Evolutionary conservation across 2,797 vertebrate genomes (phyloP), one percentile per base, ranked within the genome.

Genomic region (Coregonus sp.): DNA sequence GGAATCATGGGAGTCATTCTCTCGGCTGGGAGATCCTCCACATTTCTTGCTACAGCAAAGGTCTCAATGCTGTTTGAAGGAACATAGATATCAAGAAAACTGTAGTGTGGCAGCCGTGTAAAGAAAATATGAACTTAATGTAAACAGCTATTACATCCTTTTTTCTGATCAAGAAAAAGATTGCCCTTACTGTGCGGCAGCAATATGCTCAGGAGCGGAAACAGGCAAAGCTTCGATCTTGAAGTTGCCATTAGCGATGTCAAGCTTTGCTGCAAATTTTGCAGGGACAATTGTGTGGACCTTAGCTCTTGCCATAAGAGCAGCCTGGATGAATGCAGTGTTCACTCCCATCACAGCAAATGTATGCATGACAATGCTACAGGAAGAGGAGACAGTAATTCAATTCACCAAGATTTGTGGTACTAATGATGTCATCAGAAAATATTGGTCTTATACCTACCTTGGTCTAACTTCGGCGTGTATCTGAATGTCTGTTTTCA

Each of bases 261-360:
- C 85, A 54, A 94, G 69, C 81, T 74, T 85, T 74, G 86, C 87
- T 56, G 79, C 47, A 9, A 92, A 56, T 74, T 93, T 95, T 74
- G 92, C 63, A 0, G 94, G 94, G 1, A 95, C 0, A 16, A 87
- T 74, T 66, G 85, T 72, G 18, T 82, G 88, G 18, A 94, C 5
- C 82, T 91, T 92, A 79, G 82, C 89, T 72, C 70, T 91, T 52
- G 89, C 78, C 74, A 95, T 76, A 31, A 96, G 15, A 29, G 89
- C 78, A 79, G 92, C 92, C 91, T 97, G 95, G 67, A 96, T 4
- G 6, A 92, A 20, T 2, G 84, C 89, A 0, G 93, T 94, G 80
- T 95, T 94, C 31, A 95, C 72, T 52, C 96, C 96, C 86, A 94
- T 92, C 66, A 93, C 88, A 75, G 94, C 93, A 78, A 89, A 94